Evolutionary conservation across 1,140 invertebrate genomes (phyloP).

Genomic region (Tetramorium simillimum): DNA sequence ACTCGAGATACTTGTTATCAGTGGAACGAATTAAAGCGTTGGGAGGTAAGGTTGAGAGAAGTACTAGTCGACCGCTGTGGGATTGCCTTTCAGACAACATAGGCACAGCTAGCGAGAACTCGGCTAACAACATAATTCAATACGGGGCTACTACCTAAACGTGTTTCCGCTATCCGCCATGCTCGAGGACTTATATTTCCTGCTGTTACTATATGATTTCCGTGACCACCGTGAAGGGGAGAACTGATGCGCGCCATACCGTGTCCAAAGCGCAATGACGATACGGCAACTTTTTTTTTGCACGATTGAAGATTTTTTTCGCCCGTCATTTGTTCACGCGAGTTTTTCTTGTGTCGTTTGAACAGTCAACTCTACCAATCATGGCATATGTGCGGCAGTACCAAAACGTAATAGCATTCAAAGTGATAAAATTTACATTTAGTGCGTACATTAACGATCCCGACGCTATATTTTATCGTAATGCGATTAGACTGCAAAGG

Average conservation of each 20-base stretch:
- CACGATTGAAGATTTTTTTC: conserved; percentile 21
- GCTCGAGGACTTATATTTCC: conserved; percentile 78
- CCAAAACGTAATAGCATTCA: background rate
- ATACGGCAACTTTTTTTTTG: conserved; percentile 65
- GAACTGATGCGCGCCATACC: conserved; percentile 76
- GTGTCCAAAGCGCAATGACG: conserved; percentile 75
- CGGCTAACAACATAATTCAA: conserved; percentile 78
- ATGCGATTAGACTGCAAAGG: background rate
- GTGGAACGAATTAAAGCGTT: conserved; percentile 27
- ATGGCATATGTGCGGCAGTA: conserved; percentile 19
- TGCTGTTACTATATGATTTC: conserved; percentile 73
- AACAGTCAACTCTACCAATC: conserved; percentile 5
- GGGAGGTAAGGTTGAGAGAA: conserved; percentile 6
- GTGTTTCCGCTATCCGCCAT: conserved; percentile 79
- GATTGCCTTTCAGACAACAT: conserved; percentile 64
- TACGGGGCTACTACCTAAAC: conserved; percentile 76
- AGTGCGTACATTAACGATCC: too few relatives aligned
- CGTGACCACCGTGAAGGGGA: conserved; percentile 73
- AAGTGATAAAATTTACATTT: background rate
- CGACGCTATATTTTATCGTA: background rate
- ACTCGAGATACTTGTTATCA: background rate
- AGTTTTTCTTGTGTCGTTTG: conserved; percentile 9
- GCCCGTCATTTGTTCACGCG: background rate
- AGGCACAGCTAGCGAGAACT: conserved; percentile 73
- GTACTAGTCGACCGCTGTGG: conserved; percentile 3